phyloP scores from a whole-genome alignment of 1,140 invertebrate genomes.

The Centruroides vittatus region DNA sequence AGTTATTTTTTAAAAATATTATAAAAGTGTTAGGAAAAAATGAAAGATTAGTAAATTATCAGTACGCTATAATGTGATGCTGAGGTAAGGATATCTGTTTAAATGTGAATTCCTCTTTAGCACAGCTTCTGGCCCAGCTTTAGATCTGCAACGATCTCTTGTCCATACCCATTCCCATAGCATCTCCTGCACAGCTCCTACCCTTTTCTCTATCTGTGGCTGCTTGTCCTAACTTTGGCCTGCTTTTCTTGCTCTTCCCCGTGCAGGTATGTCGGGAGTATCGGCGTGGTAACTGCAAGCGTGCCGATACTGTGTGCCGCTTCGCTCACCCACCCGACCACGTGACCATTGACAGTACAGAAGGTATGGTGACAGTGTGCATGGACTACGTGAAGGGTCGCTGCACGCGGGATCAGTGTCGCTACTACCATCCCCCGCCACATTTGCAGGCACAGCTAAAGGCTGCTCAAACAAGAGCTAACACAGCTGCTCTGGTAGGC shows the following conservation, averaged over 20 bases:
- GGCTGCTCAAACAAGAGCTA: conserved; percentile 64
- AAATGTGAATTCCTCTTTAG: no score
- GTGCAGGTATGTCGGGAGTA: conserved; percentile 92
- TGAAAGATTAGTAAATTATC: no score
- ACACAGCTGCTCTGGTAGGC: conserved; percentile 55
- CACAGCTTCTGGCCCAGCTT: no score
- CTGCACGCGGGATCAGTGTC: conserved; percentile 14
- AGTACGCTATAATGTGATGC: no score
- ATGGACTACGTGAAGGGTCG: conserved; percentile 82
- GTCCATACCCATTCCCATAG: no score
- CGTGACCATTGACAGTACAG: conserved; percentile 64
- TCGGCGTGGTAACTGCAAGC: conserved; percentile 92
- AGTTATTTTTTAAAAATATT: no score
- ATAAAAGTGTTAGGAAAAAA: no score
- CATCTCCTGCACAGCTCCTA: no score
- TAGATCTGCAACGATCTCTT: no score
- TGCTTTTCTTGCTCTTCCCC: conserved; percentile 8
- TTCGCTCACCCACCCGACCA: conserved; percentile 92
- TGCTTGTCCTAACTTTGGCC: background rate
- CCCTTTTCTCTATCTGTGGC: no score
- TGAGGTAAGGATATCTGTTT: no score
- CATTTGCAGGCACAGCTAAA: conserved; percentile 98
- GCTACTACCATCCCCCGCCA: conserved; percentile 90
- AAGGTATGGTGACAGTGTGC: conserved; percentile 90
- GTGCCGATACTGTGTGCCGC: conserved; percentile 87